These are phyloP conservation scores for Mystacornis crossleyi DNA, from an alignment of 2,113 vertebrate species.

Conservation along the genomic window DNA sequence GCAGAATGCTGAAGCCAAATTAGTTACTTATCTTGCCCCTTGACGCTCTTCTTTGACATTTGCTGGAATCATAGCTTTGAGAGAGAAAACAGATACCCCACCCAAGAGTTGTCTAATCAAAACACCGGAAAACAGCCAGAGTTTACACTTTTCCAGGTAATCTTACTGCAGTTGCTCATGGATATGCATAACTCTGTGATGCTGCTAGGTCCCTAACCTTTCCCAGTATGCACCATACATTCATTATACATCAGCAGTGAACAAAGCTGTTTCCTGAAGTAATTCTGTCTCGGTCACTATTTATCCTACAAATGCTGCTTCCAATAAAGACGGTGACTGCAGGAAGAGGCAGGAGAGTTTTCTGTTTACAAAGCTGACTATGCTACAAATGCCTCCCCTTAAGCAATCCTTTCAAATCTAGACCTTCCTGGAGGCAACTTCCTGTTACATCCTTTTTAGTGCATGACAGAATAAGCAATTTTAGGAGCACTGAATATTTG, in stretches of 20 bases:
- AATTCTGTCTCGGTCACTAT: neutral
- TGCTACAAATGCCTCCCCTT: neutral
- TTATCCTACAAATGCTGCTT: neutral
- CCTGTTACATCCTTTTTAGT: neutral
- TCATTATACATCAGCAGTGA: neutral
- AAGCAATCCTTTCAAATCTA: neutral
- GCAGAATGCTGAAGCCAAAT: neutral
- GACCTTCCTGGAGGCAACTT: neutral
- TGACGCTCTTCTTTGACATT: neutral
- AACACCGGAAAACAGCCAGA: neutral
- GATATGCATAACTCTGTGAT: neutral
- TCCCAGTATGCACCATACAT: neutral
- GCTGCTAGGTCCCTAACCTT: neutral
- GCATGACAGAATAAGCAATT: neutral
- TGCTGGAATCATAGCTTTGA: neutral
- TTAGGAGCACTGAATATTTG: neutral
- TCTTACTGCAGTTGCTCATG: accelerated
- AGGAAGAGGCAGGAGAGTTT: neutral
- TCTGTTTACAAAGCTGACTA: neutral
- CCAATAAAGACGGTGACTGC: neutral
- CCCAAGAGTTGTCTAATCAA: neutral
- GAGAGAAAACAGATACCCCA: neutral
- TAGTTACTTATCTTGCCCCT: neutral
- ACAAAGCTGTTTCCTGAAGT: neutral
- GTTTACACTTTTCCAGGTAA: neutral